Conservation (phyloP, 2,888 invertebrate species). For the Ochropleura leucogaster region DNA sequence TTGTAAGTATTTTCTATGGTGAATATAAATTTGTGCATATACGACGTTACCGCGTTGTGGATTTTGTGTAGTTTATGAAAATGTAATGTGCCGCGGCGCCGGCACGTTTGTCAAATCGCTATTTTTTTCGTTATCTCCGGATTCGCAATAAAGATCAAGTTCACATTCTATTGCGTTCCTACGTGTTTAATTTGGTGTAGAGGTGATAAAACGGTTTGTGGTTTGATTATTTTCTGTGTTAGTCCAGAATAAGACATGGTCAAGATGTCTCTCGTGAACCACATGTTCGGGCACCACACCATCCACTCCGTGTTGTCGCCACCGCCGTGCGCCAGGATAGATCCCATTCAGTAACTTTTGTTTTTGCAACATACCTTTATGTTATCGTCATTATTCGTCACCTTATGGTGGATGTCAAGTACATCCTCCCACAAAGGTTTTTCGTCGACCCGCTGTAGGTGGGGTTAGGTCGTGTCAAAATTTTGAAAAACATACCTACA, state of each 20-base stretch:
- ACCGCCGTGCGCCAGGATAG: constrained; percentile 72
- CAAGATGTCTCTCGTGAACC: constrained; percentile 86
- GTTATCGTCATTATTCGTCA: constrained; percentile 60
- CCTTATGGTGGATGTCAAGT: constrained; percentile 56
- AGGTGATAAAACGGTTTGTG: constrained; percentile 73
- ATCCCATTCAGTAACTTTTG: constrained; percentile 66
- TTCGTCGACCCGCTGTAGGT: constrained; percentile 78
- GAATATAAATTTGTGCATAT: constrained; percentile 85
- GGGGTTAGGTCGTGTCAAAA: constrained; percentile 80
- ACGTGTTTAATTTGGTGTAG: constrained; percentile 72
- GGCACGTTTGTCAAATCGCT: constrained; percentile 88
- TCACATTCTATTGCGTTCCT: constrained; percentile 68
- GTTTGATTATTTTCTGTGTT: constrained; percentile 74
- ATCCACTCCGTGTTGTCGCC: constrained; percentile 71
- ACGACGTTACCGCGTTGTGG: constrained; percentile 80
- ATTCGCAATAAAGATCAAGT: constrained; percentile 77
- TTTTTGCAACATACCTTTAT: constrained; percentile 40
- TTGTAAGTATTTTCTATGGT: constrained; percentile 89
- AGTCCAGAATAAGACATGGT: constrained; percentile 75
- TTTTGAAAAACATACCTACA: constrained; percentile 64
- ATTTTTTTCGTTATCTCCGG: constrained; percentile 79
- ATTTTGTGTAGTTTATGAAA: constrained; percentile 85
- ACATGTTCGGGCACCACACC: constrained; percentile 86
- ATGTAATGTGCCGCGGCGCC: constrained; percentile 84
- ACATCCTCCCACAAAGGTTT: constrained; percentile 71